These are phyloP conservation scores for Hemichromis elongatus DNA, from an alignment of 2,113 vertebrate genomes.

Conservation along the genomic window DNA sequence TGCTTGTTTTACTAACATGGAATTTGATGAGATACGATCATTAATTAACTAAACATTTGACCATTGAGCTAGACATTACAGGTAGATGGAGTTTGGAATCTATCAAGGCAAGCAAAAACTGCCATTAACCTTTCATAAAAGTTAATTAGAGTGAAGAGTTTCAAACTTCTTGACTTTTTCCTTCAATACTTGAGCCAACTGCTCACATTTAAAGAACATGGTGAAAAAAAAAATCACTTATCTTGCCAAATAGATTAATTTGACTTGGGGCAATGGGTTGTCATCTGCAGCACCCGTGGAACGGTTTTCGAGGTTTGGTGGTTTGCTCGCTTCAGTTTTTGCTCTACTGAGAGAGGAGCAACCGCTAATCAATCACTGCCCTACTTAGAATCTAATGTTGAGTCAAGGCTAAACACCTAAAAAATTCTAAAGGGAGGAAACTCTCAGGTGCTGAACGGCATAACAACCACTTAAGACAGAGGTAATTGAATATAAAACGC, in stretches of 20 bases:
- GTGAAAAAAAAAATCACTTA: not conserved
- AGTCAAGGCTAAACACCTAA: not conserved
- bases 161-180: not conserved
- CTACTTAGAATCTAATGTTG: not conserved
- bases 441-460: constrained; percentile 25
- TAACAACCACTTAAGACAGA: constrained; percentile 28
- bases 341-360: not conserved
- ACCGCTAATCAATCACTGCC: not conserved
- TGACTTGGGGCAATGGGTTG: not conserved
- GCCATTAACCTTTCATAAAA: not conserved
- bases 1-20: not conserved
- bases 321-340: not conserved
- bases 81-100: not conserved
- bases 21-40: not conserved
- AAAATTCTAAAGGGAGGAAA: not conserved
- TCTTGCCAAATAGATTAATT: not conserved
- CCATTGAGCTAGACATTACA: not conserved
- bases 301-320: not conserved
- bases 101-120: not conserved
- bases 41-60: not conserved
- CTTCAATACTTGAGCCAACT: not conserved
- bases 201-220: not conserved
- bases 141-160: not conserved
- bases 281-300: not conserved
- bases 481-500: constrained; percentile 25